Base-by-base conservation (phyloP, 2,888 invertebrate species). In the Folsomia manolachei region DNA sequence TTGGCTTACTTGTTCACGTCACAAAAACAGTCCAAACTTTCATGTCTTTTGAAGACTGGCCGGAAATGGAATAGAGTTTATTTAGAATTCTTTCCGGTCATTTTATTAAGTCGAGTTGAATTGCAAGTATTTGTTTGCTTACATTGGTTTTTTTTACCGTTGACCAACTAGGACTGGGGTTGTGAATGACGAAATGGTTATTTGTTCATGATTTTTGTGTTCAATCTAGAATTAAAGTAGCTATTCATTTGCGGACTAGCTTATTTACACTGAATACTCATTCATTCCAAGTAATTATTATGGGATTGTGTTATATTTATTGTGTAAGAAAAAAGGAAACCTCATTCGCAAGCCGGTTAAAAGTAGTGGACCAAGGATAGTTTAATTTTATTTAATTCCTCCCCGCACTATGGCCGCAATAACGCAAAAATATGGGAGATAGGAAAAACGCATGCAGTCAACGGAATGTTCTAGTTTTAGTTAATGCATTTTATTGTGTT, bases 21-120 rank as follows among this genome's bases (percentile, higher is more conserved):
- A 39, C 14, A 56, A 19, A 56, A 21, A 56, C 4, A 56, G 7
- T 56, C 19, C n/a, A 56, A 56, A 56, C 56, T 56, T 56, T 56
- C 56, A 56, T 14, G 21, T 56, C 19, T 56, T 19, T 56, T 18
- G 21, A 56, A 56, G 56, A 56, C 4, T 56, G 19, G n/a, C 56
- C 56, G 56, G 56, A 56, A 56, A 56, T 56, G n/a, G n/a, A 7
- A 56, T 56, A n/a, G n/a, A n/a, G n/a, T n/a, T n/a, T n/a, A n/a
- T n/a, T n/a, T n/a, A n/a, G 39, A 39, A 56, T 56, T 56, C 21
- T 19, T 56, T 56, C 56, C 56, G 56, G 56, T 56, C 56, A 56
- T n/a, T 56, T n/a, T 56, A n/a, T n/a, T n/a, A n/a, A n/a, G n/a
- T n/a, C n/a, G n/a, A n/a, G n/a, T n/a, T n/a, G n/a, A n/a, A n/a